phyloP scores from a whole-genome alignment of 2,888 invertebrate genomes.

The Scrobipalpa atriplicella region DNA sequence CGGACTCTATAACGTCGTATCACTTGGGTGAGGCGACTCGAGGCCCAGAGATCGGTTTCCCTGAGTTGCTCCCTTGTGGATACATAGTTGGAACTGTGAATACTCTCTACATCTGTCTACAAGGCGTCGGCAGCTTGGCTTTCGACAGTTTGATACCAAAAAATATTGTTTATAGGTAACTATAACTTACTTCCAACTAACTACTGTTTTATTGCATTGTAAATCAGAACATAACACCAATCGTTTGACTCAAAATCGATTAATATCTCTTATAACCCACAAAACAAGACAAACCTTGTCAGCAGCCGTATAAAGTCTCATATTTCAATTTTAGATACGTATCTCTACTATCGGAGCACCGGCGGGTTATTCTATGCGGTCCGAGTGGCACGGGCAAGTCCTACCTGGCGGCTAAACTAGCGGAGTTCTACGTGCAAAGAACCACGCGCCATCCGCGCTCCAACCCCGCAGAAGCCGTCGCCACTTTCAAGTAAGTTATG shows the following conservation, averaged over 20 bases:
- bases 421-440: constrained; percentile 95
- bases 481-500: constrained; percentile 92
- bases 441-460: constrained; percentile 86
- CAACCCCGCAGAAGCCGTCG: constrained; percentile 94
- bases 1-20: constrained; percentile 96
- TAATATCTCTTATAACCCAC: no score
- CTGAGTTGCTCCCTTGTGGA: constrained; percentile 96
- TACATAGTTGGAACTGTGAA: constrained; percentile 95
- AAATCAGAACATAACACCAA: no score
- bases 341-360: constrained; percentile 94
- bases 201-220: no score
- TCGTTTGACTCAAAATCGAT: no score
- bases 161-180: constrained; percentile 95
- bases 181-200: no score
- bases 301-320: no score
- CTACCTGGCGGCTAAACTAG: constrained; percentile 96
- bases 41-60: constrained; percentile 90
- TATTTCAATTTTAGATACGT: constrained; percentile 82
- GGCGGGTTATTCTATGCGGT: constrained; percentile 97
- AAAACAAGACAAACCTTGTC: no score
- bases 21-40: constrained; percentile 95
- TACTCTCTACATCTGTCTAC: constrained; percentile 94
- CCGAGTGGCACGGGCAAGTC: constrained; percentile 99
- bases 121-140: constrained; percentile 92
- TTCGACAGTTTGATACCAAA: constrained; percentile 98